Evolutionary conservation across 2,888 invertebrate genomes (phyloP).

Genomic region (Callosobruchus maculatus): DNA sequence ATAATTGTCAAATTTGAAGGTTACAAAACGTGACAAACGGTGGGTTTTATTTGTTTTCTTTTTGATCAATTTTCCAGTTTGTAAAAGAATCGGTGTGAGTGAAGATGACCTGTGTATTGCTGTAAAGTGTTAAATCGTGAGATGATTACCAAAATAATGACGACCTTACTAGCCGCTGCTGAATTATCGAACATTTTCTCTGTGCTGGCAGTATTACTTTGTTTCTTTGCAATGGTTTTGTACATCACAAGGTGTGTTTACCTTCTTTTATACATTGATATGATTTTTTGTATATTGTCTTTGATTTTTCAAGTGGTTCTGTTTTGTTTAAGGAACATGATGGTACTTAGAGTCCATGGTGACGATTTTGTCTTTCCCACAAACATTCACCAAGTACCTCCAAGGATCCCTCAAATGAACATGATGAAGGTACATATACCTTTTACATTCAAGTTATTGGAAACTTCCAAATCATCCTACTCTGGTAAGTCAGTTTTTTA

Average conservation of each 20-base stretch:
- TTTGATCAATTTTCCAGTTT: neutral
- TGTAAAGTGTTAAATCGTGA: neutral
- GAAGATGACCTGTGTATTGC: neutral
- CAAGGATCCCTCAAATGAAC: conserved; percentile 70
- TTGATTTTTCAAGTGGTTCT: neutral
- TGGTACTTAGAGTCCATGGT: conserved; percentile 68
- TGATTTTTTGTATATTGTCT: neutral
- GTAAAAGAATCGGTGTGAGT: neutral
- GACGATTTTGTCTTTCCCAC: conserved; percentile 60
- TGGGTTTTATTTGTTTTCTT: neutral
- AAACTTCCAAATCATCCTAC: conserved; percentile 67
- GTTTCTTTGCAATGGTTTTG: conserved; percentile 71
- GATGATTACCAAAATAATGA: conserved; percentile 44
- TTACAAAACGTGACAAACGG: neutral
- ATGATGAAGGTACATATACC: conserved; percentile 83
- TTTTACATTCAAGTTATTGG: conserved; percentile 74
- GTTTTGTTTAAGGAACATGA: conserved; percentile 63
- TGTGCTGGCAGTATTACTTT: conserved; percentile 67
- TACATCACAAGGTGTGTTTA: conserved; percentile 65
- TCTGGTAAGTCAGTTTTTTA: conserved; percentile 55
- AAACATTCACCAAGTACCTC: conserved; percentile 50
- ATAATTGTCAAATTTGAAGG: neutral
- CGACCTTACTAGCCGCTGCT: conserved; percentile 63
- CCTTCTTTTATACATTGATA: neutral
- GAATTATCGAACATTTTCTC: conserved; percentile 75